Conservation (phyloP, 2,888 invertebrate species). For the Polylopha cassiicola region DNA sequence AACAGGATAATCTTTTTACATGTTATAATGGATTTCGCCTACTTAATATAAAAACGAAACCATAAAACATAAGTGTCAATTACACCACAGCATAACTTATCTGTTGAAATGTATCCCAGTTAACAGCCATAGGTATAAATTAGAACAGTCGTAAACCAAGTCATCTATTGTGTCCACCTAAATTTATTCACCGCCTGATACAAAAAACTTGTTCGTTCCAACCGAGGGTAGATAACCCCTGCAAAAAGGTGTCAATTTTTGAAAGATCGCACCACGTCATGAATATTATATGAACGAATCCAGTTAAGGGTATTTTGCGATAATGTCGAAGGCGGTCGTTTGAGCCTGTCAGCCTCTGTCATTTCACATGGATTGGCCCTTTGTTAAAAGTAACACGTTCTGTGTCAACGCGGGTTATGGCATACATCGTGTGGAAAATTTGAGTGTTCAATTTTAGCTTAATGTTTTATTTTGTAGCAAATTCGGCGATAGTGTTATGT, state of each 20-base stretch:
- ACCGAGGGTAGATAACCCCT: conserved; percentile 47
- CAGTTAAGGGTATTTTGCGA: conserved; percentile 75
- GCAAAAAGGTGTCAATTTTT: conserved; percentile 76
- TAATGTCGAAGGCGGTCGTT: conserved; percentile 70
- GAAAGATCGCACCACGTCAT: conserved; percentile 75
- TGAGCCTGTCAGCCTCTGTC: conserved; percentile 74
- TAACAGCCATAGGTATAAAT: conserved; percentile 43
- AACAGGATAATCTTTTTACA: too few species aligned
- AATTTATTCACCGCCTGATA: conserved; percentile 66
- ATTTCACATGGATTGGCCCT: conserved; percentile 73
- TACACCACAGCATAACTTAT: conserved; percentile 14
- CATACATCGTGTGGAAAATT: conserved; percentile 55
- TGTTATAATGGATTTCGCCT: too few species aligned
- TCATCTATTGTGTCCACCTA: conserved; percentile 50
- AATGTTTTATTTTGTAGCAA: conserved; percentile 38
- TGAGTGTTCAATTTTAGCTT: conserved; percentile 38
- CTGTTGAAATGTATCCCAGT: conserved; percentile 15
- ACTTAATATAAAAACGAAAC: too few species aligned
- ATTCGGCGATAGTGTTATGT: too few species aligned
- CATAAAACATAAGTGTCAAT: too few species aligned
- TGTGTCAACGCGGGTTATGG: conserved; percentile 52
- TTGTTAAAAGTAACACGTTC: conserved; percentile 75
- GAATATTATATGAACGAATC: conserved; percentile 76
- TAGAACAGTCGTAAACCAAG: conserved; percentile 44
- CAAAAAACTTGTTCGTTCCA: conserved; percentile 61